A percentile compares a stretch with the other conserved stretches of the same genome.
Evolutionary conservation across 2,888 invertebrate genomes (phyloP).

Genomic region (Acanthococcus lagerstroemiae): DNA sequence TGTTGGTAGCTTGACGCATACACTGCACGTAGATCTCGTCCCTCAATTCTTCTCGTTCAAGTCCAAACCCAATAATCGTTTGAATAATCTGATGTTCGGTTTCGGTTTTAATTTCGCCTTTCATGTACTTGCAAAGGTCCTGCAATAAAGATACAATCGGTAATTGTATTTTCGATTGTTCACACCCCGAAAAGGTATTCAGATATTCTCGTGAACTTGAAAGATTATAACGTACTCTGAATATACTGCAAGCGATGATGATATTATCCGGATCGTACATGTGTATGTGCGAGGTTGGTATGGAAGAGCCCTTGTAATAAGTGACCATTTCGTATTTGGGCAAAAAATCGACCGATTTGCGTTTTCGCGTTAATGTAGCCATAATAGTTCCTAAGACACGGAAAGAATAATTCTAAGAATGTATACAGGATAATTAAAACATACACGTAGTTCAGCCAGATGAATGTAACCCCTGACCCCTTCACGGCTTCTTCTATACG

Average conservation of each 20-base stretch:
- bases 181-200: no score
- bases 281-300: conserved; percentile 87
- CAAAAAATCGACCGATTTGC: conserved; percentile 64
- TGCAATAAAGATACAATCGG: conserved; percentile 41
- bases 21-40: conserved; percentile 88
- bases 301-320: conserved; percentile 75
- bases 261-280: conserved; percentile 92
- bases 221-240: conserved; percentile 56
- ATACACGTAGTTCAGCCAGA: background rate
- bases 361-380: conserved; percentile 70
- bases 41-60: conserved; percentile 81
- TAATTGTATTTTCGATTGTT: no score
- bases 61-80: conserved; percentile 70
- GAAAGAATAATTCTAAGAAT: no score
- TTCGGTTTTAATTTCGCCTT: conserved; percentile 76
- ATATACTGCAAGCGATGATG: conserved; percentile 76
- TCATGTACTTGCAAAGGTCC: conserved; percentile 82
- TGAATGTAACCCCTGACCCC: no score
- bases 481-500: no score
- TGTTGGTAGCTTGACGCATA: conserved; percentile 78
- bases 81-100: conserved; percentile 74
- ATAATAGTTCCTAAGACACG: conserved; percentile 59
- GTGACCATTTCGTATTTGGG: conserved; percentile 89
- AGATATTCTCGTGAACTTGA: no score
- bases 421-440: background rate